These are phyloP conservation scores for Heteromormyrus szaboi DNA, from an alignment of 2,797 vertebrate genomes.

Conservation along the genomic window DNA sequence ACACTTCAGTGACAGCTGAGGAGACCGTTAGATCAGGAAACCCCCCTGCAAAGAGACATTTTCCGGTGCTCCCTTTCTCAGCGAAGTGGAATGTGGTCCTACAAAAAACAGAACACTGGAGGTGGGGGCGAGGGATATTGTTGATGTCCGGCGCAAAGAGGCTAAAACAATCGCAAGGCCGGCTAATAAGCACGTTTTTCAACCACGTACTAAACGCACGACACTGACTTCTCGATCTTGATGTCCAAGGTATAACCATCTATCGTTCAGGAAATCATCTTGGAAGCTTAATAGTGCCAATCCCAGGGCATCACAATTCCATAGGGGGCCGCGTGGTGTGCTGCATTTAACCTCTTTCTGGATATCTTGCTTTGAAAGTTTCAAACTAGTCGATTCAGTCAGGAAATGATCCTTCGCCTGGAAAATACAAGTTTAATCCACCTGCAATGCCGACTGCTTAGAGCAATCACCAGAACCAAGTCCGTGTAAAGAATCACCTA, in stretches of 20 bases:
- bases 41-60: neutral
- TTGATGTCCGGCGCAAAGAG: neutral
- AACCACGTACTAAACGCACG: neutral
- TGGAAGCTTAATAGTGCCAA: neutral
- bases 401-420: neutral
- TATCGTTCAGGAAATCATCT: neutral
- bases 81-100: conserved; percentile 4
- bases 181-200: neutral
- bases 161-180: neutral
- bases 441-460: neutral
- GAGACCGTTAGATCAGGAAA: neutral
- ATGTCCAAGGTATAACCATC: neutral
- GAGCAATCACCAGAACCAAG: neutral
- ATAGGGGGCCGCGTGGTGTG: neutral
- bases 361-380: neutral
- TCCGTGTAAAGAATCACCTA: neutral
- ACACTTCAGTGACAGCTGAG: neutral
- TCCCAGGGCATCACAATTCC: neutral
- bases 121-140: neutral
- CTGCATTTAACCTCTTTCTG: neutral
- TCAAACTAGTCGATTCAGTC: neutral
- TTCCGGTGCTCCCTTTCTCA: neutral
- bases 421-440: neutral
- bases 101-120: neutral
- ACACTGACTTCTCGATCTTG: neutral